Evolutionary conservation across 2,113 vertebrate species (phyloP).

Genomic region (Heterotis niloticus): DNA sequence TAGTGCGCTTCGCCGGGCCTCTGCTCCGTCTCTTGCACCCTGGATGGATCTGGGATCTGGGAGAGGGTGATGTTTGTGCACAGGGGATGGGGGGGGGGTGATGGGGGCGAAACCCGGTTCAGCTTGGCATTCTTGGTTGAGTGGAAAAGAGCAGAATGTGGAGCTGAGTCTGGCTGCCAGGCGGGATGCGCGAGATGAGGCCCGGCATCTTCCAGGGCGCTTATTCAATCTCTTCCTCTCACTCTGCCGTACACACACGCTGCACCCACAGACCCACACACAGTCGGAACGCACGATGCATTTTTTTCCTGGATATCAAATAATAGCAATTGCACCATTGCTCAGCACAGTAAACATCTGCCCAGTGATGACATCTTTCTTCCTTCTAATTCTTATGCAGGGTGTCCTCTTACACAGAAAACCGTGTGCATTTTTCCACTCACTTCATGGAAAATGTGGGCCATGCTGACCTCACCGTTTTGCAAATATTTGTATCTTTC

Average conservation of each 20-base stretch:
- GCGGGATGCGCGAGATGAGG: conserved; percentile 50
- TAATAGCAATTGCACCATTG: background rate
- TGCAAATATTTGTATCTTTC: background rate
- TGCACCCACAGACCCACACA: background rate
- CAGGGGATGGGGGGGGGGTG: conserved; percentile 52
- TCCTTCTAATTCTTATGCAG: background rate
- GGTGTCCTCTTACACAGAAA: conserved; percentile 6
- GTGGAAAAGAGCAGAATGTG: conserved; percentile 35
- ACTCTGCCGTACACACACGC: background rate
- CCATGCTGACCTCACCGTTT: background rate
- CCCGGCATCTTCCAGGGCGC: background rate
- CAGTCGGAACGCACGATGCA: background rate
- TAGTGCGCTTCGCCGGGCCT: background rate
- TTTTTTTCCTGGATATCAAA: background rate
- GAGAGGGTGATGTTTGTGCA: conserved; percentile 55
- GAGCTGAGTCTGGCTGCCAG: conserved; percentile 58
- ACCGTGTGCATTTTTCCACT: background rate
- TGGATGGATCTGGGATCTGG: background rate
- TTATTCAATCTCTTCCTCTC: background rate
- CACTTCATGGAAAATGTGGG: background rate
- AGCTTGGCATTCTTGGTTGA: conserved; percentile 21
- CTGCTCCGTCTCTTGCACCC: too few relatives aligned
- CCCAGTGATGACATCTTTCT: background rate
- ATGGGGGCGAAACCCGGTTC: conserved; percentile 56
- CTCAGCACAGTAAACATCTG: background rate